phyloP scores from a whole-genome alignment of 2,888 invertebrate genomes.

The Salpingus planirostris region DNA sequence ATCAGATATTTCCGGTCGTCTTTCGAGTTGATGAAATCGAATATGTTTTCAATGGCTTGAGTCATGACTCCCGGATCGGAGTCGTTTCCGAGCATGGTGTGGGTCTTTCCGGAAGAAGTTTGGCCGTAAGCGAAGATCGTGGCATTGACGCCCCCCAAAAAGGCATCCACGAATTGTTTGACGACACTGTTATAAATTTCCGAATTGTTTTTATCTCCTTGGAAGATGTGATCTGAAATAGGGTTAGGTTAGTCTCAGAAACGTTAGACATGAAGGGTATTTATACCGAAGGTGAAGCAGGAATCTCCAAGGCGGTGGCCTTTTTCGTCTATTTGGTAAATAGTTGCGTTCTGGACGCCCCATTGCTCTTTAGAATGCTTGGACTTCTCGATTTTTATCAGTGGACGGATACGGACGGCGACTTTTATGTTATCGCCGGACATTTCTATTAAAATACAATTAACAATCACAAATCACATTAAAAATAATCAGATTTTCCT shows the following conservation, averaged over 20 bases:
- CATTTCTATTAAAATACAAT: background rate
- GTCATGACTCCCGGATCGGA: conserved; percentile 66
- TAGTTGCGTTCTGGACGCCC: conserved; percentile 3
- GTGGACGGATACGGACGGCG: conserved; percentile 4
- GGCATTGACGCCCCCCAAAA: conserved; percentile 69
- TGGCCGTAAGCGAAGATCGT: conserved; percentile 90
- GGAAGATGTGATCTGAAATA: conserved; percentile 64
- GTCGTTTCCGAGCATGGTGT: conserved; percentile 70
- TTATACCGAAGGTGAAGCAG: conserved; percentile 7
- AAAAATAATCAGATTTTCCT: background rate
- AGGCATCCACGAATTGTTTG: conserved; percentile 61
- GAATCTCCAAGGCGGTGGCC: too few relatives aligned
- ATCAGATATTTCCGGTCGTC: conserved; percentile 65
- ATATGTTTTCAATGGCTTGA: conserved; percentile 61
- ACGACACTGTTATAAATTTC: conserved; percentile 60
- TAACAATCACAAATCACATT: background rate
- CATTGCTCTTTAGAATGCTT: conserved; percentile 5
- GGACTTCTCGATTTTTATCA: conserved; percentile 3
- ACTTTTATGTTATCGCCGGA: conserved; percentile 6
- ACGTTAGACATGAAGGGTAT: background rate
- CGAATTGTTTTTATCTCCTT: conserved; percentile 47
- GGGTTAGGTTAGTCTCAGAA: conserved; percentile 2
- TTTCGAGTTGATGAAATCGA: conserved; percentile 53
- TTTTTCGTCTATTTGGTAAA: conserved; percentile 6
- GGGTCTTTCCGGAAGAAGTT: conserved; percentile 83